These are phyloP conservation scores for Tethea ocularis DNA, from an alignment of 2,888 invertebrate species.

Conservation along the genomic window DNA sequence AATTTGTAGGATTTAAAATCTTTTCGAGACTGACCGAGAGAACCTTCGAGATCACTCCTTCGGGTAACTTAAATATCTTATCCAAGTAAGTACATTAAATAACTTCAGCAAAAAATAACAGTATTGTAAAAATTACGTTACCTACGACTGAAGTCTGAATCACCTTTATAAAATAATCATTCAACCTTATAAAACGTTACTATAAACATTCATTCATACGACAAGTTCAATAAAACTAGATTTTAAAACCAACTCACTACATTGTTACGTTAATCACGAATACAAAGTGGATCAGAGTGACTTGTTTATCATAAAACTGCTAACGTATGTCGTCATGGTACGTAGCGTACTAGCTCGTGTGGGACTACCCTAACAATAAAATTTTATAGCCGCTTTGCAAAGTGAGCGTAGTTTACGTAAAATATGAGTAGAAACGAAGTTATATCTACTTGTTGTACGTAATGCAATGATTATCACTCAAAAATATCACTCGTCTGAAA, in stretches of 20 bases:
- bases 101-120: no score
- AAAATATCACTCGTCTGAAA: no score
- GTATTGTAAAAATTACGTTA: neutral
- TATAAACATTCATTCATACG: conserved; percentile 1
- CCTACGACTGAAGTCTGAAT: neutral
- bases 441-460: no score
- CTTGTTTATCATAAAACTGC: neutral
- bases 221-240: neutral
- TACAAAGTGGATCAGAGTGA: neutral
- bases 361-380: neutral
- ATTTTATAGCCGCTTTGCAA: neutral
- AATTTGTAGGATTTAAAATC: no score
- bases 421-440: no score
- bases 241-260: neutral
- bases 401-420: no score
- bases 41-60: no score
- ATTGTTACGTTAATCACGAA: neutral
- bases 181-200: neutral
- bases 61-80: neutral
- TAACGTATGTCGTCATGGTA: neutral
- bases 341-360: neutral
- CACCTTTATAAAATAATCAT: neutral
- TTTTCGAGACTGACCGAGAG: no score
- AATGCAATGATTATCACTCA: no score
- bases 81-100: no score